Conservation (phyloP, 2,113 vertebrate genomes). For the Platichthys stellatus region DNA sequence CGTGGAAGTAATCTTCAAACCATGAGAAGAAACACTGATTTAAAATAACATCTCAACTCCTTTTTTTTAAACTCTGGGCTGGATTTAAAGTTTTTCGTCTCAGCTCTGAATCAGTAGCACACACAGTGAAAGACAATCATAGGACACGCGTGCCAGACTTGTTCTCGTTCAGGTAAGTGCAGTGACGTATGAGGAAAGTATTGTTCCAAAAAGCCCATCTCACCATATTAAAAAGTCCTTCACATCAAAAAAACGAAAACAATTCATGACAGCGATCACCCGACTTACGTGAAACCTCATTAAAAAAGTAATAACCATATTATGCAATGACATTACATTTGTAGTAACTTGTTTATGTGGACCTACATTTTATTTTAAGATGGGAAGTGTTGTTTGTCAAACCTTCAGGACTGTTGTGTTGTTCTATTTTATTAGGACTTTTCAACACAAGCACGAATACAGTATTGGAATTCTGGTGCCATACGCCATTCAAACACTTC, state of each 20-base stretch:
- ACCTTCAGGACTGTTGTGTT: no score
- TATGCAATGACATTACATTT: background rate
- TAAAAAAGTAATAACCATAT: background rate
- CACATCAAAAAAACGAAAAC: no score
- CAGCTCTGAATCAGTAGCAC: background rate
- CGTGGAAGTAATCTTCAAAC: constrained; percentile 9
- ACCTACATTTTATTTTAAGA: no score
- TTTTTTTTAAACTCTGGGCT: background rate
- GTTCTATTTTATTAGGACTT: no score
- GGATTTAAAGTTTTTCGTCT: background rate
- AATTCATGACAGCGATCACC: no score
- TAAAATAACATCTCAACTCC: background rate
- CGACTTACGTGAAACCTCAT: background rate
- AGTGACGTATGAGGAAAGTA: background rate
- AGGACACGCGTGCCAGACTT: background rate
- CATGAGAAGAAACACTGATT: background rate
- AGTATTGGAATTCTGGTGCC: no score
- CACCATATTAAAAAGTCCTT: background rate
- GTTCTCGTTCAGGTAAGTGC: background rate
- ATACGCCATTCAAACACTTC: no score
- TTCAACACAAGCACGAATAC: no score
- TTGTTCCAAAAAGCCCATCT: background rate
- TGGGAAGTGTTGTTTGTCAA: no score
- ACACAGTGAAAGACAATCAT: background rate
- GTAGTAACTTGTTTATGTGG: background rate